Percentiles rank a stretch among this genome's conserved stretches.
phyloP scores from a whole-genome alignment of 2,113 vertebrate genomes.

The Atractosteus spatula region DNA sequence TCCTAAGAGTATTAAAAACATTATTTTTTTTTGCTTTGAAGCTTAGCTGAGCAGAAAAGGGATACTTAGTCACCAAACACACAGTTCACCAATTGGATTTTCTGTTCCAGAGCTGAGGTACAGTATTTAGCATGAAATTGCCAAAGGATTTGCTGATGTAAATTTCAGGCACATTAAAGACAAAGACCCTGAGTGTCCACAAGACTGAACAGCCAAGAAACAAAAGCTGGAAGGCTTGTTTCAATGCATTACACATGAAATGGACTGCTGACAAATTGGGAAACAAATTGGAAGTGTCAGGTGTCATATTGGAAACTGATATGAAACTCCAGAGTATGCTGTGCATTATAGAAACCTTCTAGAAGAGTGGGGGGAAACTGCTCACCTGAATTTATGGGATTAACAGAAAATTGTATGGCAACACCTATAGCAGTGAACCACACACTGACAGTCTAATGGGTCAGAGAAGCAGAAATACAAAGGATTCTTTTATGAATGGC shows the following conservation, averaged over 20 bases:
- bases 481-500: too few relatives aligned
- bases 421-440: slow-evolving; percentile 3
- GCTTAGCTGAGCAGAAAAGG: background rate
- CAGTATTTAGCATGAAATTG: slow-evolving; percentile 9
- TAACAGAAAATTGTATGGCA: background rate
- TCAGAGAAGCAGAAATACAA: too few relatives aligned
- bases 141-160: background rate
- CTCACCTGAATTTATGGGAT: background rate
- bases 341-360: background rate
- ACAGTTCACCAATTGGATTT: background rate
- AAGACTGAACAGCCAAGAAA: background rate
- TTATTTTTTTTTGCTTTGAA: too few relatives aligned
- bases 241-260: slow-evolving; percentile 21
- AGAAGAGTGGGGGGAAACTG: background rate
- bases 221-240: too few relatives aligned
- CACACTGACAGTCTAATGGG: background rate
- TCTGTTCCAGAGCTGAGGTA: background rate
- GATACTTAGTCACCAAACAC: background rate
- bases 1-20: too few relatives aligned
- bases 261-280: slow-evolving; percentile 25
- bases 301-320: slow-evolving; percentile 29
- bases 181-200: background rate
- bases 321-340: background rate
- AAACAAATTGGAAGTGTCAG: slow-evolving; percentile 28
- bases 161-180: background rate